Base-by-base conservation (phyloP, 2,113 vertebrate genomes). In the Rhinoderma darwinii region DNA sequence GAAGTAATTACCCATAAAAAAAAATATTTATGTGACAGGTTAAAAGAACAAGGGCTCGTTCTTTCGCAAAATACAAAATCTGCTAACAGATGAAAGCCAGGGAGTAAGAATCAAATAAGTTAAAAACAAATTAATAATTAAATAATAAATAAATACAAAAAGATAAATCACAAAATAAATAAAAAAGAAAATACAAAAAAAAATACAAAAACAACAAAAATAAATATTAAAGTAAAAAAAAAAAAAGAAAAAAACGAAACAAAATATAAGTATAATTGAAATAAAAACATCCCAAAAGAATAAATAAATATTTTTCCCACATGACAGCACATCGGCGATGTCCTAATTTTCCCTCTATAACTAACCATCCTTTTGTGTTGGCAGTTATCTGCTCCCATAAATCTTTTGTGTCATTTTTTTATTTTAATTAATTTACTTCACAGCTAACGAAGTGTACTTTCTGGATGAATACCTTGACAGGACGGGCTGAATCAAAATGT, bases 371-470 rank as follows among this genome's bases (percentile, higher is more conserved):
- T 39, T 86, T 87, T 87, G 66, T 82, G 15, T 35, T 9, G 27
- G 14, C 83, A 37, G 68, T 82, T 73, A 73, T 87, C 78, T 87
- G 85, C 85, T 82, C 50, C 77, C 59, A 73, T 87, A 50, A 87
- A 47, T 87, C 85, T 43, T 82, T 87, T 87, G 78, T 82, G 6
- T 35, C 2, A 35, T 43, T 79, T 51, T 10, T 47, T 73, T 80
- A 47, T 43, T 27, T 39, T 54, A 63, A 87, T 82, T 59, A 63
- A 73, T 87, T 81, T 74, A 20, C n/a, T 66, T 74, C 14, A 20
- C 32, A 39, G 30, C 70, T 87, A 87, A 82, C 35, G 30, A 80
- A 82, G n/a, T 87, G 68, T 73, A 74, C n/a, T 82, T 82, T 82
- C 78, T 32, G 85, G 47, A 72, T 82, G 85, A 87, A 87, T 82